Conservation (phyloP, 2,888 invertebrate genomes). For the Tuta absoluta region DNA sequence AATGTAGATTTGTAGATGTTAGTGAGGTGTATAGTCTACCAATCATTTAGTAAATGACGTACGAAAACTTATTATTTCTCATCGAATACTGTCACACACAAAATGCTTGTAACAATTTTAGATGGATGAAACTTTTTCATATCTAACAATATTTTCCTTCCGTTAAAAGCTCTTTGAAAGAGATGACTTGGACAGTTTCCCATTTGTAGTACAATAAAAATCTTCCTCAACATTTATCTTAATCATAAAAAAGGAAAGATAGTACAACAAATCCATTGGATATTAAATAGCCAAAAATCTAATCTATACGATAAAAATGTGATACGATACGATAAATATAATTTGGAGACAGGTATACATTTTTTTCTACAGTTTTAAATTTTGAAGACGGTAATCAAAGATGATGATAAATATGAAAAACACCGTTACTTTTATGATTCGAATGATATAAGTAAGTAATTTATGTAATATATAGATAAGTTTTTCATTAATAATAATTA, state of each 20-base stretch:
- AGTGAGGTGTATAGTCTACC: background rate
- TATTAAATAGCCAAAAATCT: background rate
- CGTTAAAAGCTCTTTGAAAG: background rate
- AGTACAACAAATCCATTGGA: background rate
- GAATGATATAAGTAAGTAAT: too few species aligned
- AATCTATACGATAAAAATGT: background rate
- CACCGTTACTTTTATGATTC: too few species aligned
- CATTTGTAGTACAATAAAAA: constrained; percentile 18
- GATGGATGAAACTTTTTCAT: constrained; percentile 1
- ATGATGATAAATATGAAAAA: too few species aligned
- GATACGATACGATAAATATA: background rate
- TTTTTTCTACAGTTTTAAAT: too few species aligned
- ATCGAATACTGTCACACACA: background rate
- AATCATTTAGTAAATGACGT: background rate
- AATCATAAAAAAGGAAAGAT: background rate
- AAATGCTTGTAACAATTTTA: background rate
- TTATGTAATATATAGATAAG: too few species aligned
- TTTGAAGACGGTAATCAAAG: too few species aligned
- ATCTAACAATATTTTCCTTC: constrained; percentile 1
- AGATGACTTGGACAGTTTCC: constrained; percentile 18
- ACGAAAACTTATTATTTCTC: background rate
- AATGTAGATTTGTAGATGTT: background rate
- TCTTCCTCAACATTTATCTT: constrained; percentile 2
- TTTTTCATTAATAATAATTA: too few species aligned
- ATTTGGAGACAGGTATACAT: too few species aligned